Evolutionary conservation across 2,797 vertebrate species (phyloP), one percentile per base, ranked within the genome.

Genomic region (Chelmon rostratus): DNA sequence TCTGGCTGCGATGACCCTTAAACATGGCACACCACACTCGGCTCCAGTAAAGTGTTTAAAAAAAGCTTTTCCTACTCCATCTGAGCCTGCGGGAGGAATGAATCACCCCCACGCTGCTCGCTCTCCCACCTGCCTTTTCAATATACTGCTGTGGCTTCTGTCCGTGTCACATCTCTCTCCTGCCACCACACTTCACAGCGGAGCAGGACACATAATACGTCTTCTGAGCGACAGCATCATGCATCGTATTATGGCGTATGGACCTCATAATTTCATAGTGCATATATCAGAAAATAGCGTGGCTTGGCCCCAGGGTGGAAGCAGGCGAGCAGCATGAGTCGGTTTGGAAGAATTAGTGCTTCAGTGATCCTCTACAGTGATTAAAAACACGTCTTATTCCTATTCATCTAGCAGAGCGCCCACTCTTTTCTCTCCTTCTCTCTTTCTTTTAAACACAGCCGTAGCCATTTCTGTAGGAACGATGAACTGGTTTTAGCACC

Each of bases 41-140:
- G 79, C 88, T 90, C 86, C 89, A 87, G 88, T 92, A 89, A 90
- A 89, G 90, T 92, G 91, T 90, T 88, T 79, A 83, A 86, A 90
- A 88, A 87, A 81, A 79, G 76, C 78, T 83, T 90, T 90, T 90
- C 87, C 76, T 76, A 69, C 88, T 89, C 80, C 71, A 86, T 92
- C 88, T 88, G 81, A 62, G 75, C 52, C 71, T 81, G 79, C 73
- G 57, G 74, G 76, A 61, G 68, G 59, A 81, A 70, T 64, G 59
- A 85, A 63, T 71, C 80, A 46, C 71, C 79, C 73, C 72, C 66
- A 33, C 65, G 5, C 71, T 28, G 19, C 75, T 75, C 54, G 12
- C 57, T 73, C 75, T 58, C 46, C 50, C 64, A 76, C 82, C 88
- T 78, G 68, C 54, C 61, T 79, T 76, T 73, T 78, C 81, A 72